Evolutionary conservation across 92 coral and sea anemone species (phyloP), one percentile per base, ranked within the genome.

Genomic region (Ricordea florida): DNA sequence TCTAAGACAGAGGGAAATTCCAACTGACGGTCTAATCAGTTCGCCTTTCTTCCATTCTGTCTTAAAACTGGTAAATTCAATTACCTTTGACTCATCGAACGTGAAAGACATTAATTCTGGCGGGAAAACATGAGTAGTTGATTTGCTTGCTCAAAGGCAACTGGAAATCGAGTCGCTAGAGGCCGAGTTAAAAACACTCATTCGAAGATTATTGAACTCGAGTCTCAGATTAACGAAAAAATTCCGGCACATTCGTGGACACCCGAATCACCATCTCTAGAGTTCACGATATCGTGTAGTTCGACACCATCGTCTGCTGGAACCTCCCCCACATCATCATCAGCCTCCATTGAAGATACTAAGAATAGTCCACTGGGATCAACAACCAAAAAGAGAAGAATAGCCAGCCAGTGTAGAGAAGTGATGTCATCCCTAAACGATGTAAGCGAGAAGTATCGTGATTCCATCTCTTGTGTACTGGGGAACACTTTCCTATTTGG

Each of bases 281-380:
- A 15, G 1, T 52, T 36, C 0, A 0, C 17, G 15, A 5, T 5
- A 37, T 36, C 37, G 27, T 53, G 36, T 15, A 50, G 37, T 43
- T 65, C 23, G 0, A 24, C 57, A 13, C 41, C 72, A 31, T 27
- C 23, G 2, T 14, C 33, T 43, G 11, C 32, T 6, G 13, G 14
- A 11, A 9, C 27, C 13, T 65, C 57, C 45, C n/a, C 18, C 18
- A 6, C 30, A 5, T 20, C 34, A 20, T 21, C 34, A 7, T 11
- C 57, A 25, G 25, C 42, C 28, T 50, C 63, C 16, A 36, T 24
- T 9, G 78, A 71, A 13, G 42, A 55, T 11, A 55, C 40, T 2
- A 55, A 53, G 20, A 71, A 40, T 31, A 61, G 81, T 33, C 71
- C 72, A 5, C 7, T 75, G 4, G 72, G 72, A 22, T 24, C 62